phyloP scores from a whole-genome alignment of 2,797 vertebrate species.

The Phylloscopus collybita region DNA sequence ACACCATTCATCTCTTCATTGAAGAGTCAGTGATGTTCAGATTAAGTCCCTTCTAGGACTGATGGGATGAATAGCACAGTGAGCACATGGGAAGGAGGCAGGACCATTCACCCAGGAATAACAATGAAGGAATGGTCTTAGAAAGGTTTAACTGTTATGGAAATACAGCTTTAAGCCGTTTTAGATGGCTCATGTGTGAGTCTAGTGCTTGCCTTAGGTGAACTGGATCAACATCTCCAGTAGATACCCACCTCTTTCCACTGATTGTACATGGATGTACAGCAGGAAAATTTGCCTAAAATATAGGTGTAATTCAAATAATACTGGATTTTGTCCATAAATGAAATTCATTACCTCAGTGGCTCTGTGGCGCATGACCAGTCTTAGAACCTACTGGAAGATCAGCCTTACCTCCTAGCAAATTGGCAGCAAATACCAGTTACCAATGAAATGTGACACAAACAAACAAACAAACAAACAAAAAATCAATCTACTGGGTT shows the following conservation, averaged over 20 bases:
- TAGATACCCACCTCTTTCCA: neutral
- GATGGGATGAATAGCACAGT: conserved; percentile 7
- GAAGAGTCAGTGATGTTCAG: neutral
- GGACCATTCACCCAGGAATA: neutral
- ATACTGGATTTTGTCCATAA: neutral
- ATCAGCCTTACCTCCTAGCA: neutral
- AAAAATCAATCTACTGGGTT: neutral
- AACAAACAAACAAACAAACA: neutral
- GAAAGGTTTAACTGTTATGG: neutral
- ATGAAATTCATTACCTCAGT: neutral
- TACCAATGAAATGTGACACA: neutral
- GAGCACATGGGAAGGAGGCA: neutral
- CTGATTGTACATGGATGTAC: neutral
- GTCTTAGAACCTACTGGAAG: neutral
- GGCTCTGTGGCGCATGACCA: neutral
- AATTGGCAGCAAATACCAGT: neutral
- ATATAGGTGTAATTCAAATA: neutral
- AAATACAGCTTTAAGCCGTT: neutral
- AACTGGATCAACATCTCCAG: neutral
- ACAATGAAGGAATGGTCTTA: neutral
- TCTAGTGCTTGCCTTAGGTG: neutral
- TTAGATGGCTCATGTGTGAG: neutral
- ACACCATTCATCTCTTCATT: neutral
- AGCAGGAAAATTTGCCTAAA: neutral
- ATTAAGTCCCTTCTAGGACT: neutral